phyloP scores from a whole-genome alignment of 2,888 invertebrate species.

The Cistogaster globosa region DNA sequence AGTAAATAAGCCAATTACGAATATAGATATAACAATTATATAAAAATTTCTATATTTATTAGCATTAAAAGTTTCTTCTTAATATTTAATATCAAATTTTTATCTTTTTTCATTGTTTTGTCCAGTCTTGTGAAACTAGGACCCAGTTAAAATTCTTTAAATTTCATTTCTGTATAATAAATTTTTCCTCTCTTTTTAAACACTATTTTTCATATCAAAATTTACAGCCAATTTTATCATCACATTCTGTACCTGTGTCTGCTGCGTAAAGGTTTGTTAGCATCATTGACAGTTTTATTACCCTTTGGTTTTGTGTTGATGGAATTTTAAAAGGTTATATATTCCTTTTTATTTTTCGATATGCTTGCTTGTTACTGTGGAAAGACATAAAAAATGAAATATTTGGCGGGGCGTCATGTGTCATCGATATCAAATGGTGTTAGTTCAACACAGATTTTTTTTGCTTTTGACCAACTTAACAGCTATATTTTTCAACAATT shows the following conservation, averaged over 20 bases:
- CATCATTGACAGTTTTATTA: constrained; percentile 68
- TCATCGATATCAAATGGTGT: constrained; percentile 66
- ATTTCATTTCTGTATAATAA: too few species aligned
- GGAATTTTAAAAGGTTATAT: constrained; percentile 56
- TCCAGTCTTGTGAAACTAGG: too few species aligned
- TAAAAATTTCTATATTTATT: too few species aligned
- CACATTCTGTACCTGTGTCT: neutral
- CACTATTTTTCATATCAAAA: too few species aligned
- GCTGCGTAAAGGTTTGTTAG: constrained; percentile 55
- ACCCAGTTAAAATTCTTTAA: too few species aligned
- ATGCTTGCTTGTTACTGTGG: neutral
- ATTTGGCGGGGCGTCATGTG: constrained; percentile 67
- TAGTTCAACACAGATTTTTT: constrained; percentile 29
- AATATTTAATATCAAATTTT: too few species aligned
- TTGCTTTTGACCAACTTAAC: constrained; percentile 8
- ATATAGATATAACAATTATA: too few species aligned
- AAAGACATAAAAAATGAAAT: constrained; percentile 45
- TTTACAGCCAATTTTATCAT: neutral
- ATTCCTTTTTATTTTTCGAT: constrained; percentile 28
- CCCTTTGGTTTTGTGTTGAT: constrained; percentile 60
- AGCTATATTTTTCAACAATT: neutral
- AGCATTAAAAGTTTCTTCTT: too few species aligned
- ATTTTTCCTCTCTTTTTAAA: too few species aligned
- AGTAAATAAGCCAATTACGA: too few species aligned
- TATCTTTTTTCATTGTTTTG: too few species aligned